Evolutionary conservation across 2,888 invertebrate genomes (phyloP), one percentile per base, ranked within the genome.

Genomic region (Hirudinaria manillensis): DNA sequence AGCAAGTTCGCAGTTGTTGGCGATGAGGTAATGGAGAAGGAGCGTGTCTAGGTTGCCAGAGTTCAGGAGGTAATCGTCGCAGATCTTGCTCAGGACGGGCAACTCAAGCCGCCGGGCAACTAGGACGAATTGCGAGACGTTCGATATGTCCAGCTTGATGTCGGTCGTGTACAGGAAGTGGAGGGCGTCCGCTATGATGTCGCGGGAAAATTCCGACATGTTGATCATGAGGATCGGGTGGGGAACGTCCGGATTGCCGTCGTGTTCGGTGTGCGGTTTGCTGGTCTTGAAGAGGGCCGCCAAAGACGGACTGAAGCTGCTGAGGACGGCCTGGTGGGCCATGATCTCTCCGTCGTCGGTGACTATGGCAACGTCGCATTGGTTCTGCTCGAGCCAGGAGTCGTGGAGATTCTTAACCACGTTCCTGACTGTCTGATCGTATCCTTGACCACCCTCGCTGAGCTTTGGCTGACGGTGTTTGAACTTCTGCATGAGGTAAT

Each of bases 321-420:
- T 72, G 55, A 72, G 55, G 7, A 72, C 29, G n/a, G 72, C 72
- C 55, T 72, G 72, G 72, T 72, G 72, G 10, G 55, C 45, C 72
- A 72, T 51, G 2, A 72, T 72, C 29, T 72, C 72, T 27, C 72
- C 72, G 10, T 72, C 72, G 72, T 72, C 72, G 16, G 72, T 72
- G 27, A 72, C 45, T 45, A 72, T 72, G 10, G 72, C 53, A 1
- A 72, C 72, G 55, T 72, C 72, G 45, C 72, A 72, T 32, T 72
- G 72, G 34, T n/a, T 72, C 72, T 72, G 72, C 24, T 72, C 72
- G 2, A 72, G 72, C 72, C 72, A 72, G 38, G 55, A 72, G 27
- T 72, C 72, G 72, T 72, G 53, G 19, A 72, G 55, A 24, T 55
- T 72, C 32, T 72, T 72, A n/a, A 72, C 53, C 24, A 72, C 72